phyloP scores from a whole-genome alignment of 2,797 vertebrate species.

The Mus caroli region DNA sequence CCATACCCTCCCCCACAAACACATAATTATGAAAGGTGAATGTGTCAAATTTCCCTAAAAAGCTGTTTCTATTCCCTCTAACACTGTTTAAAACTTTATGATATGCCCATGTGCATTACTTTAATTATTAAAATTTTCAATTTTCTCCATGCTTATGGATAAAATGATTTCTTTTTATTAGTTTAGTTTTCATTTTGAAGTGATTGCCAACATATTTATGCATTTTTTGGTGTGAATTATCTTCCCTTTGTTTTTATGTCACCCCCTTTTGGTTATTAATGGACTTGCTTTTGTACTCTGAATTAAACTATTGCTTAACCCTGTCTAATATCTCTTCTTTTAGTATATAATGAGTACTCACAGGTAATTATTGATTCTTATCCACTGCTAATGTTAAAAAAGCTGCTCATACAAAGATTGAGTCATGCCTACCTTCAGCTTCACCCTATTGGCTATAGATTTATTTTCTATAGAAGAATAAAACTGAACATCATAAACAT shows the following conservation, averaged over 20 bases:
- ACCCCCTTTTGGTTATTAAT: conserved; percentile 25
- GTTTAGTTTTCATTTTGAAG: conserved; percentile 53
- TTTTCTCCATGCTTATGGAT: not conserved
- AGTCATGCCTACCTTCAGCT: conserved; percentile 28
- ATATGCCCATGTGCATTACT: not conserved
- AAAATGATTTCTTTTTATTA: not conserved
- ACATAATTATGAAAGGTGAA: not conserved
- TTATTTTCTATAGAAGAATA: conserved; percentile 53
- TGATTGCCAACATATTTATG: not conserved
- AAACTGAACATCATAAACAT: conserved; percentile 15
- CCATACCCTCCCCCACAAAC: no score
- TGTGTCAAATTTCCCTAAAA: not conserved
- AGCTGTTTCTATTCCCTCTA: not conserved
- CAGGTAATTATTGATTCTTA: conserved; percentile 28
- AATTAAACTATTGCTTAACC: conserved; percentile 24
- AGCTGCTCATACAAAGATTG: not conserved
- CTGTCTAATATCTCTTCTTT: not conserved
- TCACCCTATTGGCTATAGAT: not conserved
- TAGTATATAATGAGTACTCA: not conserved
- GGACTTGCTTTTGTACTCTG: not conserved
- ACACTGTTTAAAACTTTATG: not conserved
- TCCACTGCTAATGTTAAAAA: conserved; percentile 31
- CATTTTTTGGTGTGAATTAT: conserved; percentile 43
- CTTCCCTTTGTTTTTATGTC: conserved; percentile 40
- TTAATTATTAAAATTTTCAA: not conserved